Evolutionary conservation across 2,113 vertebrate species (phyloP), one percentile per base, ranked within the genome.

Genomic region (Electrona antarctica): DNA sequence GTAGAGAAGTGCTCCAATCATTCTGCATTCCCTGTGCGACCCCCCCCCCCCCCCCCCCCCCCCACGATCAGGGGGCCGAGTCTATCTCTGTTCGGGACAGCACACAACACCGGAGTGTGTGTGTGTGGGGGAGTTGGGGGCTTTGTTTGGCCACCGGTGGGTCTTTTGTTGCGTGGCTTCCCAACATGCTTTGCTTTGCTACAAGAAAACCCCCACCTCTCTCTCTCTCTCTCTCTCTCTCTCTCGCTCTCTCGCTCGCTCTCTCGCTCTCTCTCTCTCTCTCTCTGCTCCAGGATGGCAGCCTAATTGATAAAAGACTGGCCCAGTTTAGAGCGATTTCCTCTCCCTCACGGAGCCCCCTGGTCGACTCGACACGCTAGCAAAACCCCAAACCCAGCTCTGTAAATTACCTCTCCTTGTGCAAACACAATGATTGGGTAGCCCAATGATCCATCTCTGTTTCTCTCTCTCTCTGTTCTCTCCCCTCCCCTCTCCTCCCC

Each of bases 141-240:
- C 76, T 88, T 88, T 88, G 85, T 88, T 81, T 82, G 62, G 73
- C 56, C 71, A 21, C 33, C 33, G 5, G 33, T 57, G 58, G 71
- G 51, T 59, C 80, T 72, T 89, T 88, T 87, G 79, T 83, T 79
- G 58, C 67, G 15, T 66, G 74, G 75, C 52, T 76, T 85, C 78
- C 69, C 76, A 82, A 71, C 69, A 76, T 80, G 83, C 64, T 79
- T 82, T 50, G 64, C 33, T 41, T 21, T 21, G 21, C 71, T 79
- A 76, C 61, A 73, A 79, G 75, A 74, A 46, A 70, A 12, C 58
- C 49, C 60, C 48, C 11, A 14, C 2, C 48, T 11, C 51, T 29
- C n/a, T n/a, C n/a, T n/a, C n/a, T n/a, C n/a, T n/a, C n/a, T n/a
- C n/a, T n/a, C n/a, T n/a, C n/a, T n/a, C n/a, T n/a, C 41, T 8